Conservation (phyloP, 2,797 vertebrate species). For the Peromyscus nudipes region DNA sequence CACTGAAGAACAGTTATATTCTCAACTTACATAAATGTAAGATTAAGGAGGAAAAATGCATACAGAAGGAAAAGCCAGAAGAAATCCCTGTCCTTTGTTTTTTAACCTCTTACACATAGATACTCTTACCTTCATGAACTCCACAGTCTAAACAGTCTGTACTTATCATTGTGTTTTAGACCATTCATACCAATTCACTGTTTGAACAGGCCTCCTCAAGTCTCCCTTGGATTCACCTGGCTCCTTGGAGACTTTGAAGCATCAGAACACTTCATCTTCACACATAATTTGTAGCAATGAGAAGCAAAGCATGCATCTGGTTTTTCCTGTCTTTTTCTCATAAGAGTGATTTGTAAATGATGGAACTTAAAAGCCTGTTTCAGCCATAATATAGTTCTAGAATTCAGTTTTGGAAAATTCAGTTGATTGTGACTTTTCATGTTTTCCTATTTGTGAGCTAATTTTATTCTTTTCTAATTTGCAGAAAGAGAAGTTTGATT, state of each 20-base stretch:
- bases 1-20: neutral
- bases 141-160: neutral
- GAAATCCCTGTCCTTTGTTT: neutral
- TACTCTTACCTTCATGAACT: constrained; percentile 4
- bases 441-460: constrained; percentile 56
- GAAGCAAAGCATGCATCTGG: neutral
- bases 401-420: constrained; percentile 60
- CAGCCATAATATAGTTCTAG: constrained; percentile 54
- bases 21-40: neutral
- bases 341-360: constrained; percentile 61
- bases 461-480: constrained; percentile 72
- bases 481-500: constrained; percentile 93
- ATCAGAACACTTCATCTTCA: constrained; percentile 28
- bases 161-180: constrained; percentile 50
- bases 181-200: constrained; percentile 14
- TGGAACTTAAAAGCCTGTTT: constrained; percentile 35
- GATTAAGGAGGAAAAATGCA: constrained; percentile 64
- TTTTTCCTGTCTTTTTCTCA: constrained; percentile 15
- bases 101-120: neutral
- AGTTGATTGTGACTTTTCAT: constrained; percentile 16
- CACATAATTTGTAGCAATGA: constrained; percentile 24
- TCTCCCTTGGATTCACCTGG: neutral
- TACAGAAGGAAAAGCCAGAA: constrained; percentile 21
- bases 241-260: constrained; percentile 20
- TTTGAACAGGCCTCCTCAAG: constrained; percentile 34